phyloP scores from a whole-genome alignment of 1,140 invertebrate genomes.

The Choristoneura fumiferana region DNA sequence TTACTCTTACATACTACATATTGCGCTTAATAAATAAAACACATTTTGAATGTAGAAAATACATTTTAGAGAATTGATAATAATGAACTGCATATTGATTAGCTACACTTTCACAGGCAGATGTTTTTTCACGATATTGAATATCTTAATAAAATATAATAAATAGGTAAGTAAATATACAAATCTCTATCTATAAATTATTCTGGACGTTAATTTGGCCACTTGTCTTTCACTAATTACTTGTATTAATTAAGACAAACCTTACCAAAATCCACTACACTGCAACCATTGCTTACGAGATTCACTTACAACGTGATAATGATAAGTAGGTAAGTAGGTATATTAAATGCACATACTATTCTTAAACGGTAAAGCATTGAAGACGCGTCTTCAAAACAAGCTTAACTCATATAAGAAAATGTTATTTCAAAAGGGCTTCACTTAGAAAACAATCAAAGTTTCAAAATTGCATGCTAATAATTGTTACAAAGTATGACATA shows the following conservation, averaged over 20 bases:
- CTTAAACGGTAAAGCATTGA: too few species aligned
- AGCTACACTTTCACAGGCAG: conserved; percentile 5
- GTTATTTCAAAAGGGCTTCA: too few species aligned
- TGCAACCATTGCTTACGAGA: conserved; percentile 1
- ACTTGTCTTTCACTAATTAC: conserved; percentile 61
- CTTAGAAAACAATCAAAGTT: too few species aligned
- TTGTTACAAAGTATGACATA: too few species aligned
- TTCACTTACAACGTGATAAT: conserved; percentile 6
- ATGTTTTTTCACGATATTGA: conserved; percentile 2
- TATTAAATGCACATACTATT: conserved; percentile 10
- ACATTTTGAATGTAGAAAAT: too few species aligned
- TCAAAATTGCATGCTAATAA: too few species aligned
- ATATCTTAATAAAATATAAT: conserved; percentile 4
- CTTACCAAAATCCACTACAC: conserved; percentile 14
- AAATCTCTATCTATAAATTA: conserved; percentile 25
- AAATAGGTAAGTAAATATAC: conserved; percentile 31
- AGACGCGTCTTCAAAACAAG: too few species aligned
- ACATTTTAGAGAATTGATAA: too few species aligned
- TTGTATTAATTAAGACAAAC: conserved; percentile 37
- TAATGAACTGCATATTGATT: background rate
- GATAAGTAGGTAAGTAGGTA: too few species aligned
- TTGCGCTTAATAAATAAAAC: too few species aligned
- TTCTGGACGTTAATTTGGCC: conserved; percentile 75
- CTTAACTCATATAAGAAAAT: too few species aligned
- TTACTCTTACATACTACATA: too few species aligned